A percentile compares a stretch with the other conserved stretches of the same genome.
phyloP scores from a whole-genome alignment of 2,797 vertebrate species.

The Emys orbicularis region DNA sequence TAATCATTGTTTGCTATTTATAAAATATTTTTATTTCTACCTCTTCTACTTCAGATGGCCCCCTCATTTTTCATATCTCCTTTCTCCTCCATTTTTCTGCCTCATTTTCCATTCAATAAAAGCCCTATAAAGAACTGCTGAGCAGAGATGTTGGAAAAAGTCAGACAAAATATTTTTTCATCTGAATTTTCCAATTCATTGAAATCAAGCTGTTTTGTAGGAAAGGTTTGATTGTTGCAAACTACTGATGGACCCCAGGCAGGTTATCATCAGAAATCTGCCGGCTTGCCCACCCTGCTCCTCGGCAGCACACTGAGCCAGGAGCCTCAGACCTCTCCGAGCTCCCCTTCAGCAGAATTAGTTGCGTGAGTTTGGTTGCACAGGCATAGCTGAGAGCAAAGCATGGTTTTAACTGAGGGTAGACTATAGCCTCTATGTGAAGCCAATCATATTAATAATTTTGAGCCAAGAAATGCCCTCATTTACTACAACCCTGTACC shows the following conservation, averaged over 20 bases:
- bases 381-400: background rate
- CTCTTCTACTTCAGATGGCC: constrained; percentile 9
- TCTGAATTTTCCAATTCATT: background rate
- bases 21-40: constrained; percentile 23
- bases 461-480: background rate
- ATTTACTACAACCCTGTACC: background rate
- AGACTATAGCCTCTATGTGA: background rate
- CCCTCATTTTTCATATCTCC: background rate
- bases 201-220: background rate
- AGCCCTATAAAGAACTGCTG: background rate
- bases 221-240: background rate
- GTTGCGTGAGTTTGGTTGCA: background rate
- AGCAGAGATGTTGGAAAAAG: background rate
- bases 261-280: background rate
- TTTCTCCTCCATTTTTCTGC: background rate
- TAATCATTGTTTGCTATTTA: constrained; percentile 1
- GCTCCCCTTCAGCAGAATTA: background rate
- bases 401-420: background rate
- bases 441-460: background rate
- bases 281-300: background rate
- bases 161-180: background rate
- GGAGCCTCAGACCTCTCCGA: too few species aligned
- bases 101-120: background rate
- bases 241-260: background rate
- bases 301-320: background rate